Percentiles rank a stretch among this genome's conserved stretches.
These are phyloP conservation scores for Hypena proboscidalis DNA, from an alignment of 2,888 invertebrate species.

Conservation along the genomic window DNA sequence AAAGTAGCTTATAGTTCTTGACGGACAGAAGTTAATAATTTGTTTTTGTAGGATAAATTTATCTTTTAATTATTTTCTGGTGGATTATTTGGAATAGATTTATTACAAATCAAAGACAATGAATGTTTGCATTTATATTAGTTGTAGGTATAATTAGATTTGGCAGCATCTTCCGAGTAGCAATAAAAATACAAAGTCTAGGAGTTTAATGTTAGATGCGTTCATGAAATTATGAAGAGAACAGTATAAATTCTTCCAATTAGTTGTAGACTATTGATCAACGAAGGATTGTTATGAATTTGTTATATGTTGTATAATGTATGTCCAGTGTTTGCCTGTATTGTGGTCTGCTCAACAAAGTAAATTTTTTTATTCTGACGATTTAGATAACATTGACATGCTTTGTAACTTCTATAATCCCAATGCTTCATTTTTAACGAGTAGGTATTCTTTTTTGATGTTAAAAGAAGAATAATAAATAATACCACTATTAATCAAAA, in stretches of 20 bases:
- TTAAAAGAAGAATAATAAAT: too few species aligned
- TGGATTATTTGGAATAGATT: too few species aligned
- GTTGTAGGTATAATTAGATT: constrained; percentile 14
- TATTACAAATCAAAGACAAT: constrained; percentile 34
- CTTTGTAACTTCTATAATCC: too few species aligned
- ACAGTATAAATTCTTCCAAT: constrained; percentile 4
- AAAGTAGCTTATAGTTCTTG: too few species aligned
- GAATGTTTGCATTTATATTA: constrained; percentile 35
- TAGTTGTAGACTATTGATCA: too few species aligned
- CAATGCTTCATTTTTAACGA: too few species aligned
- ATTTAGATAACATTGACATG: too few species aligned
- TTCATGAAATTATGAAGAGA: not conserved
- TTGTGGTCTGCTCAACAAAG: not conserved
- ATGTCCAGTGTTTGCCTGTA: not conserved
- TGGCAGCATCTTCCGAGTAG: constrained; percentile 16
- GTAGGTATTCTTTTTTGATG: too few species aligned
- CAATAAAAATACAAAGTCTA: not conserved
- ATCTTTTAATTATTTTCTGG: not conserved
- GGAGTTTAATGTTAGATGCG: not conserved
- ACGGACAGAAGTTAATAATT: too few species aligned
- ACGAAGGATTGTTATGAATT: not conserved
- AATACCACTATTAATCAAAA: too few species aligned
- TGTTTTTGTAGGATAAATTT: too few species aligned
- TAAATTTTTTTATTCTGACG: too few species aligned
- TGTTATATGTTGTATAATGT: not conserved